These are phyloP conservation scores for Adelges cooleyi DNA, from an alignment of 1,140 invertebrate genomes.

Conservation along the genomic window DNA sequence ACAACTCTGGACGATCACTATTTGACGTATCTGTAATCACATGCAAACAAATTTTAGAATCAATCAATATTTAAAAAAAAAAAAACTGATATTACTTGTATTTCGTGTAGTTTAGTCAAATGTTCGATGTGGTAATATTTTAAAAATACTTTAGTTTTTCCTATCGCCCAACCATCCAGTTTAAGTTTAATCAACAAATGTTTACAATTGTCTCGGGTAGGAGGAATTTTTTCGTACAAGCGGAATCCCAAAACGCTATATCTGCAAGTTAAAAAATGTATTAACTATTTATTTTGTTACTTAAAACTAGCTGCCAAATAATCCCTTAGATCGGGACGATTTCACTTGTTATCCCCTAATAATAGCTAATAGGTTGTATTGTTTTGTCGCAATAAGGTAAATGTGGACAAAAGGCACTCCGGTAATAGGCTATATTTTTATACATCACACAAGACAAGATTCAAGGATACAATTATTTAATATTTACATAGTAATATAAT, in stretches of 20 bases:
- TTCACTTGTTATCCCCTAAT: too few species aligned
- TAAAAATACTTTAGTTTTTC: constrained; percentile 74
- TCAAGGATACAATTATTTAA: too few species aligned
- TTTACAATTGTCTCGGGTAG: constrained; percentile 58
- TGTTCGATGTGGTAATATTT: constrained; percentile 79
- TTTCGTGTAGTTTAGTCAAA: constrained; percentile 63
- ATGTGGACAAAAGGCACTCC: too few species aligned
- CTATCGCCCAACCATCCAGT: constrained; percentile 73
- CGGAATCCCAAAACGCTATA: constrained; percentile 68
- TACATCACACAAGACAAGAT: too few species aligned
- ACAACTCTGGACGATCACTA: constrained; percentile 58
- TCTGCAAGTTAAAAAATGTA: constrained; percentile 40
- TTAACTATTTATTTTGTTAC: not conserved
- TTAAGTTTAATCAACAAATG: constrained; percentile 57
- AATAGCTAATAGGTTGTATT: too few species aligned
- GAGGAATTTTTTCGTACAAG: constrained; percentile 56
- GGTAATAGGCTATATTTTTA: too few species aligned
- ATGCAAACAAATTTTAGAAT: constrained; percentile 18
- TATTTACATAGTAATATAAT: not conserved
- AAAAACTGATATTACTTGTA: constrained; percentile 41
- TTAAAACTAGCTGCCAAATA: too few species aligned
- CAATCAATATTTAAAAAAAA: not conserved
- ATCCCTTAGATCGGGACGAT: too few species aligned
- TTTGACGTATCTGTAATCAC: constrained; percentile 48
- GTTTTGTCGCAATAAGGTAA: too few species aligned